Evolutionary conservation across 2,888 invertebrate species (phyloP).

Genomic region (Epistrophe grossulariae): DNA sequence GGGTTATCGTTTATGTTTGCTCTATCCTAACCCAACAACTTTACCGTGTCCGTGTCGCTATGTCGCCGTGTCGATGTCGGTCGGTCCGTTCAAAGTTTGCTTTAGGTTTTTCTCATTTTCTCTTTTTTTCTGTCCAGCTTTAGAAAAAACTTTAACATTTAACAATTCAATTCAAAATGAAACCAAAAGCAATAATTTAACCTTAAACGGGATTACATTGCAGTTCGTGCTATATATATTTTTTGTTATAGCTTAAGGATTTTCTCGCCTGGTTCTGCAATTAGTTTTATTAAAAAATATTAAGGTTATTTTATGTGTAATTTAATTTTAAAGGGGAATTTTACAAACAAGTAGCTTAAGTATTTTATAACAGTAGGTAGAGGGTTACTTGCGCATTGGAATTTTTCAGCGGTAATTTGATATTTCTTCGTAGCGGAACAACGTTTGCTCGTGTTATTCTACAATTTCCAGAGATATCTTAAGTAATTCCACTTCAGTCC

Average conservation of each 20-base stretch:
- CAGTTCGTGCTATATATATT: constrained; percentile 40
- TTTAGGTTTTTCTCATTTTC: not conserved
- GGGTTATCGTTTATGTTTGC: constrained; percentile 52
- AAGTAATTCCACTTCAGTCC: too few relatives aligned
- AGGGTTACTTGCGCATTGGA: too few relatives aligned
- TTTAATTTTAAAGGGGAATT: not conserved
- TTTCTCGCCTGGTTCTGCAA: constrained; percentile 48
- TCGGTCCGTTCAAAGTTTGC: constrained; percentile 23
- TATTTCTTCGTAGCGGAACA: too few relatives aligned
- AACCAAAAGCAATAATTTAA: constrained; percentile 69
- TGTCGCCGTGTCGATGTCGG: not conserved
- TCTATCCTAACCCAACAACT: constrained; percentile 1
- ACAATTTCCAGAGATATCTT: too few relatives aligned
- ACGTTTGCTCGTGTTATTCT: too few relatives aligned
- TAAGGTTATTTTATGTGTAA: not conserved
- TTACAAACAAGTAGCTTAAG: not conserved
- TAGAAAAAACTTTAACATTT: constrained; percentile 56
- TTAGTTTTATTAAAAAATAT: constrained; percentile 60
- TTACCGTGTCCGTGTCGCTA: not conserved
- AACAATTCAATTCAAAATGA: constrained; percentile 66
- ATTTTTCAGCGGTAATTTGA: too few relatives aligned
- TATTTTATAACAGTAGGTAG: too few relatives aligned
- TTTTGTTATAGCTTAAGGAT: constrained; percentile 43
- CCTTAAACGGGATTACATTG: constrained; percentile 65
- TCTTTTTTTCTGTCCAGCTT: constrained; percentile 16